phyloP scores from a whole-genome alignment of 2,888 invertebrate genomes.

The Tortricodes alternella region DNA sequence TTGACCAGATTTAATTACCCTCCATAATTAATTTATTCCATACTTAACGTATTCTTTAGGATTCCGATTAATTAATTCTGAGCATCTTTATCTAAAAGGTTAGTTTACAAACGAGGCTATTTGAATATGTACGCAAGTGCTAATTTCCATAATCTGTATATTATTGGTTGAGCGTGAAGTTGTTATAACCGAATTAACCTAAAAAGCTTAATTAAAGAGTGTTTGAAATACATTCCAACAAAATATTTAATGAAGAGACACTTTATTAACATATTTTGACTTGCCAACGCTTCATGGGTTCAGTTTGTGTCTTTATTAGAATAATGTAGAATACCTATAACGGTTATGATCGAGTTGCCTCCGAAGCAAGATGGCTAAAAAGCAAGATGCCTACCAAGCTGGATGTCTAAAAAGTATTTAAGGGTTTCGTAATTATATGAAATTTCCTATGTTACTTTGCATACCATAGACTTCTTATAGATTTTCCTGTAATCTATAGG shows the following conservation, averaged over 20 bases:
- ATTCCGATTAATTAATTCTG: conserved; percentile 17
- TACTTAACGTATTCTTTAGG: conserved; percentile 13
- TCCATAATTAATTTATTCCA: conserved; percentile 8
- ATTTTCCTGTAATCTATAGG: too few relatives aligned
- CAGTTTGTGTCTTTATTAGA: too few relatives aligned
- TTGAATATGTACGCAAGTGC: conserved; percentile 20
- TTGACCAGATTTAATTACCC: conserved; percentile 10
- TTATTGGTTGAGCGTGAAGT: conserved; percentile 18
- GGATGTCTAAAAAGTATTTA: too few relatives aligned
- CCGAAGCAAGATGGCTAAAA: too few relatives aligned
- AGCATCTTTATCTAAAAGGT: conserved; percentile 18
- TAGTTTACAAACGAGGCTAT: neutral
- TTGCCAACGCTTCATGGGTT: too few relatives aligned
- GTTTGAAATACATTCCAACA: neutral
- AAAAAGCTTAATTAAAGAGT: conserved; percentile 17
- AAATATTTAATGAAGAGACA: neutral
- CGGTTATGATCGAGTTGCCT: too few relatives aligned
- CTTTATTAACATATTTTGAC: neutral
- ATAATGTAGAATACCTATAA: too few relatives aligned
- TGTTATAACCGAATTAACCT: conserved; percentile 23
- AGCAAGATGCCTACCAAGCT: too few relatives aligned
- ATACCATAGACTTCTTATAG: too few relatives aligned
- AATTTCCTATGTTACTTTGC: too few relatives aligned
- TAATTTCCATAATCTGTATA: conserved; percentile 16
- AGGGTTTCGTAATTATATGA: too few relatives aligned